Base-by-base conservation (phyloP, 2,113 vertebrate genomes). In the Leptodactylus fuscus region DNA sequence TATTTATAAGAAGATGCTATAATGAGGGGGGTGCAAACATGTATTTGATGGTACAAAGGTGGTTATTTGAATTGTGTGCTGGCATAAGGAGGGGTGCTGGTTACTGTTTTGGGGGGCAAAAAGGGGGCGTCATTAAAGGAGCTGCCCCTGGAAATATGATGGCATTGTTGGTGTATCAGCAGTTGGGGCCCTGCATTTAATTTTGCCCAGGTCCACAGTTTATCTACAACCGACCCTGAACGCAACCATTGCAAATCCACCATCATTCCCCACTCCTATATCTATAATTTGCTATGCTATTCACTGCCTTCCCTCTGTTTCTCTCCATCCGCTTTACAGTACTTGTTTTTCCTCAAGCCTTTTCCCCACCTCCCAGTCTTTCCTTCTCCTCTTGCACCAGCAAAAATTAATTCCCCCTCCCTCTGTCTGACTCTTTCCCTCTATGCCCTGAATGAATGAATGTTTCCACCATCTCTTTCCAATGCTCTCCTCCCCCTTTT, bases 371-470 rank as follows among this genome's bases (percentile, higher is more conserved):
- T 76, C 46, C 46, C 73, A 32, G 73, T 73, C 51, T 60, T 58
- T 74, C 10, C 24, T 73, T 51, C 41, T 51, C 20, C 27, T 60
- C 49, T 83, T 15, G 44, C 81, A 82, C 81, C 69, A 83, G 81
- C 36, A 83, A 55, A 83, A 53, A 41, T 53, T 10, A 58, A 83
- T 41, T 74, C 67, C 69, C 67, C 81, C 81, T 82, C 81, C 80
- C 80, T 83, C 51, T 74, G 69, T 73, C 81, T 83, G 81, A 71
- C 20, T 74, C 81, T 74, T 58, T 79, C 76, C 67, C 48, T 71
- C 48, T 83, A 74, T 74, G 38, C 69, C 32, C 51, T 83, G 67
- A 83, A 83, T 83, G 81, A 83, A 83, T 83, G 81, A 74, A 73
- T 74, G 69, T 74, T 73, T 83, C 81, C 81, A 74, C 81, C 81